A percentile compares a stretch with the other conserved stretches of the same genome.
phyloP scores from a whole-genome alignment of 1,140 invertebrate genomes.

The Chionoecetes opilio region DNA sequence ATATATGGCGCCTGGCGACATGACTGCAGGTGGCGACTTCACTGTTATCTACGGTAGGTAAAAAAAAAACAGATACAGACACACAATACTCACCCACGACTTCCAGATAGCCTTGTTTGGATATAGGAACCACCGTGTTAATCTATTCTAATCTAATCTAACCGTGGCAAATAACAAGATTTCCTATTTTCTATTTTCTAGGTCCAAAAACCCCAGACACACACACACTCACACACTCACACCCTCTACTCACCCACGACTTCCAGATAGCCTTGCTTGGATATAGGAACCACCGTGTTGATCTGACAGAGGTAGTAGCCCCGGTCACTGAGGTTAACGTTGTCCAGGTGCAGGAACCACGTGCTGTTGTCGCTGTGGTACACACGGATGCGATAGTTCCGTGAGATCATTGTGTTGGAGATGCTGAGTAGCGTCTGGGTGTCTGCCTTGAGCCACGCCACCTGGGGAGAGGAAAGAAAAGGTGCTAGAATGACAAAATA shows the following conservation, averaged over 20 bases:
- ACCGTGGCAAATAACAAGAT: background rate
- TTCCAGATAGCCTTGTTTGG: constrained; percentile 77
- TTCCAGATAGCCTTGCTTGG: constrained; percentile 77
- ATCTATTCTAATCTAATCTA: no score
- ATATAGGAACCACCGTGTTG: constrained; percentile 76
- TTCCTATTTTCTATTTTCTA: background rate
- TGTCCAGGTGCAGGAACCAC: constrained; percentile 80
- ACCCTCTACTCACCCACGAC: constrained; percentile 77
- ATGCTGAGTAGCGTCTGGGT: constrained; percentile 81
- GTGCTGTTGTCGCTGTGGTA: constrained; percentile 81
- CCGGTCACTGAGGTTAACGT: constrained; percentile 73
- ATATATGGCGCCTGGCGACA: no score
- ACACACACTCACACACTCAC: constrained; percentile 50
- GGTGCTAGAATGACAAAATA: no score
- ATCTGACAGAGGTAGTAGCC: constrained; percentile 81
- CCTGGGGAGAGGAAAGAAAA: constrained; percentile 49
- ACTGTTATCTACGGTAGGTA: no score
- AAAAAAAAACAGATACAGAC: background rate
- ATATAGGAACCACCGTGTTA: constrained; percentile 76
- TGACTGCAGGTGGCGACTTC: no score
- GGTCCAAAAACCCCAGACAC: background rate
- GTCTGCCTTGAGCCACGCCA: constrained; percentile 81
- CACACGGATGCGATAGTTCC: constrained; percentile 81
- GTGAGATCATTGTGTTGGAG: constrained; percentile 81
- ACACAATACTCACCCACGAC: constrained; percentile 77